Evolutionary conservation across 1,140 invertebrate species (phyloP).

Genomic region (Maniola jurtina): DNA sequence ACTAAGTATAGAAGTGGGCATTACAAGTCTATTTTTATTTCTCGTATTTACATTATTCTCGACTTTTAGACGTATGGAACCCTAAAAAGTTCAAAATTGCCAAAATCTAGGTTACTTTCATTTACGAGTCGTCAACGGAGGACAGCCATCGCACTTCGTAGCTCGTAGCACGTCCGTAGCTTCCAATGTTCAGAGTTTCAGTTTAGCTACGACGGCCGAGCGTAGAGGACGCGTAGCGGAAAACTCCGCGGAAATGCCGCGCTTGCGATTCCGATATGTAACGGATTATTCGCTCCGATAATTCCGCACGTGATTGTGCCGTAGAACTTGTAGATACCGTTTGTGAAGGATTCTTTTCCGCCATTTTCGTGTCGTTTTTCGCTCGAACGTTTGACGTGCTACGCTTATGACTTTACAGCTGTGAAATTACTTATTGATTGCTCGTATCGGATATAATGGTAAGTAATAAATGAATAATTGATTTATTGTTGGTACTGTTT

Average conservation of each 20-base stretch:
- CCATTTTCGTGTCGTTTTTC: background rate
- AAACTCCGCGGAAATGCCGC: background rate
- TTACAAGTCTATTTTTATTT: background rate
- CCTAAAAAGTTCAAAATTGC: too few relatives aligned
- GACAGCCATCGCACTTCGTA: conserved; percentile 8
- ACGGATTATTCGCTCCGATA: conserved; percentile 1
- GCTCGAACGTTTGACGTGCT: background rate
- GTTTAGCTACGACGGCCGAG: conserved; percentile 19
- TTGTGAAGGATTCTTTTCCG: background rate
- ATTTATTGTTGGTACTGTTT: background rate
- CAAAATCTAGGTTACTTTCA: too few relatives aligned
- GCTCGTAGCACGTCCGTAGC: conserved; percentile 2
- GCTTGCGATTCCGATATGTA: background rate
- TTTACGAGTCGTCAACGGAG: too few relatives aligned
- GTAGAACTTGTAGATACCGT: background rate
- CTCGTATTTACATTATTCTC: too few relatives aligned
- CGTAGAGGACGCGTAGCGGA: conserved; percentile 16
- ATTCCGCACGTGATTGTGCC: conserved; percentile 18
- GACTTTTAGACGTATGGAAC: background rate
- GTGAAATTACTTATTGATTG: background rate
- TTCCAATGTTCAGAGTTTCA: conserved; percentile 5
- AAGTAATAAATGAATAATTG: background rate
- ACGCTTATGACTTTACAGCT: background rate
- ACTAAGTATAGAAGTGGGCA: too few relatives aligned
- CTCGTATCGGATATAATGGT: background rate